These are phyloP conservation scores for Nipponia nippon DNA, from an alignment of 2,113 vertebrate genomes.

Conservation along the genomic window DNA sequence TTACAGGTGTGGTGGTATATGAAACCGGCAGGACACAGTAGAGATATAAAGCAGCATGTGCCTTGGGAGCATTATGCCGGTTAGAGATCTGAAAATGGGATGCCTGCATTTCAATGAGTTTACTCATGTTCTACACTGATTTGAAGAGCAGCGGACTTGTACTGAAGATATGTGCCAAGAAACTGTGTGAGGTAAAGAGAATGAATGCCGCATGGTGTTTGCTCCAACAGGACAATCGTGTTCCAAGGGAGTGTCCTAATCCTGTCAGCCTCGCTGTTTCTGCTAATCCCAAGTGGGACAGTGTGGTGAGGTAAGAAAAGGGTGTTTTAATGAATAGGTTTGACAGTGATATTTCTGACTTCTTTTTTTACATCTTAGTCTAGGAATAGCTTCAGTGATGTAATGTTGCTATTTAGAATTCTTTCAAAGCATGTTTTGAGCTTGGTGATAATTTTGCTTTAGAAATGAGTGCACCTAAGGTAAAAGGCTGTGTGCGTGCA, in stretches of 20 bases:
- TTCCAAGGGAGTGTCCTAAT: conserved; percentile 6
- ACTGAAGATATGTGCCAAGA: not conserved
- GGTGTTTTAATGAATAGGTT: not conserved
- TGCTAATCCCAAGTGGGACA: not conserved
- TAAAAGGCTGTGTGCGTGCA: not conserved
- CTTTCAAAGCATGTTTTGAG: conserved; percentile 31
- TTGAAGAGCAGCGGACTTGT: not conserved
- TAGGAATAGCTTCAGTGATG: conserved; percentile 45
- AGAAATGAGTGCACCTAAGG: conserved; percentile 21
- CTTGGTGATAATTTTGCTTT: conserved; percentile 6
- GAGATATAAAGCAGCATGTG: not conserved
- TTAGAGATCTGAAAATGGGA: not conserved
- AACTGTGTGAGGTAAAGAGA: not conserved
- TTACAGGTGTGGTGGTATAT: not conserved
- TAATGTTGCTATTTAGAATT: conserved; percentile 41
- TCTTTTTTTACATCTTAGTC: not conserved
- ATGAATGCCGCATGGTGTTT: not conserved
- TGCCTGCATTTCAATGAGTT: not conserved
- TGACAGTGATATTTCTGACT: conserved; percentile 26
- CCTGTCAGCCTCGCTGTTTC: not conserved
- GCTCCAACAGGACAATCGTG: not conserved
- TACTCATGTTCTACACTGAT: not conserved
- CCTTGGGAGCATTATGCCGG: not conserved
- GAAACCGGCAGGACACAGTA: not conserved
- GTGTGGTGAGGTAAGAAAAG: not conserved